Percentiles rank a stretch among this genome's conserved stretches.
phyloP scores from a whole-genome alignment of 2,888 invertebrate species.

The Ditula angustiorana region DNA sequence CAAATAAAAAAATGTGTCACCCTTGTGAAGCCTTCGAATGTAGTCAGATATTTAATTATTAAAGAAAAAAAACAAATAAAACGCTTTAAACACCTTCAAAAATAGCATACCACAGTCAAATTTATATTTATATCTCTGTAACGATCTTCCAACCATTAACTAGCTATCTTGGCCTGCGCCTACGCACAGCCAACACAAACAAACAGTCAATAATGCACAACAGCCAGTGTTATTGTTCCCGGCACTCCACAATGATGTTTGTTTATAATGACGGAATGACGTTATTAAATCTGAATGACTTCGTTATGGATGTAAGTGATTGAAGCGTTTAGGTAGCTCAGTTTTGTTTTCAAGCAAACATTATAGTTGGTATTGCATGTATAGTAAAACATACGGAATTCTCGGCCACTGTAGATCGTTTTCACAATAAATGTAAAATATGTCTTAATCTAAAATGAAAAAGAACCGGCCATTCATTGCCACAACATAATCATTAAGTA shows the following conservation, averaged over 20 bases:
- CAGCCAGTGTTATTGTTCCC: conserved; percentile 36
- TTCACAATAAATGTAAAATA: too few species aligned
- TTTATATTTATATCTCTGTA: neutral
- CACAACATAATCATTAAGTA: too few species aligned
- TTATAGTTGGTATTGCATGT: too few species aligned
- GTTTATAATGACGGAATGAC: conserved; percentile 35
- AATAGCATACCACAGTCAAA: neutral
- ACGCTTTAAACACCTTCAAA: too few species aligned
- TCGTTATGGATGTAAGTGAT: conserved; percentile 7
- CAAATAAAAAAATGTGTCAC: too few species aligned
- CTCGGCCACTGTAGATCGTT: too few species aligned
- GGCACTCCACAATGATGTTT: conserved; percentile 32
- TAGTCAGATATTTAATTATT: too few species aligned
- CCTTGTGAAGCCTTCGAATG: too few species aligned
- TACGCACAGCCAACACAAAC: conserved; percentile 10
- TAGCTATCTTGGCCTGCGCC: conserved; percentile 26
- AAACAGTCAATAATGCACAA: conserved; percentile 34
- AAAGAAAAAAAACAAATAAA: too few species aligned
- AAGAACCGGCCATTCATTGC: too few species aligned
- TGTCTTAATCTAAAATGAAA: too few species aligned
- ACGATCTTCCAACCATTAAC: neutral
- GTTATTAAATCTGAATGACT: conserved; percentile 38
- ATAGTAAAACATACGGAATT: too few species aligned
- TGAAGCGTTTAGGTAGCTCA: conserved; percentile 1
- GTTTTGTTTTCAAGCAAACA: neutral